These are phyloP conservation scores for Formicarius rufipectus DNA, from an alignment of 2,113 vertebrate species.

Conservation along the genomic window DNA sequence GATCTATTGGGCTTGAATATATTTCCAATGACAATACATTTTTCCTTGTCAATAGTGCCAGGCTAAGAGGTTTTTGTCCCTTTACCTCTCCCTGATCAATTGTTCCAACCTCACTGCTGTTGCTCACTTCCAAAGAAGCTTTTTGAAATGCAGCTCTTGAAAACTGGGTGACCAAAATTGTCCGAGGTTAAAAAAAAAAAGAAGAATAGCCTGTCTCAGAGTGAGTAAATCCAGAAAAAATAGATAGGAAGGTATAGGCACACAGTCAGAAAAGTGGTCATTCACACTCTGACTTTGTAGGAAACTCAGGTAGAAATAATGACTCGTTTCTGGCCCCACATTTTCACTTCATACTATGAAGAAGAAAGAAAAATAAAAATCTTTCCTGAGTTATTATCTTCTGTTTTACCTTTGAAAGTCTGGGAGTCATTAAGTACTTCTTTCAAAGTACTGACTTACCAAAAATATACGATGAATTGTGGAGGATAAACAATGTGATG, in stretches of 20 bases:
- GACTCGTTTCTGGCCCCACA: background rate
- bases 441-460: slow-evolving; percentile 31
- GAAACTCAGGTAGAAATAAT: background rate
- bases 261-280: background rate
- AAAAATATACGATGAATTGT: background rate
- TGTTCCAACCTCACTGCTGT: background rate
- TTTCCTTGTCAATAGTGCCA: background rate
- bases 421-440: background rate
- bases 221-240: background rate
- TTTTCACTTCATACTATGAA: background rate
- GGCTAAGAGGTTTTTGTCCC: background rate
- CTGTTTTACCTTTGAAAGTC: slow-evolving; percentile 9
- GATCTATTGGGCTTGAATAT: background rate
- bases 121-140: background rate
- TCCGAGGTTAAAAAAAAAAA: background rate
- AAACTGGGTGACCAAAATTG: background rate
- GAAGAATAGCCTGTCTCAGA: background rate
- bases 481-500: slow-evolving; percentile 6
- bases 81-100: background rate
- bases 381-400: background rate
- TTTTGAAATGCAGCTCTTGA: background rate
- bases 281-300: background rate
- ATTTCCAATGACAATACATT: background rate
- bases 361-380: background rate
- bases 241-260: background rate